Evolutionary conservation across 2,888 invertebrate genomes (phyloP), one percentile per base, ranked within the genome.

Genomic region (Tuberolachnus salignus): DNA sequence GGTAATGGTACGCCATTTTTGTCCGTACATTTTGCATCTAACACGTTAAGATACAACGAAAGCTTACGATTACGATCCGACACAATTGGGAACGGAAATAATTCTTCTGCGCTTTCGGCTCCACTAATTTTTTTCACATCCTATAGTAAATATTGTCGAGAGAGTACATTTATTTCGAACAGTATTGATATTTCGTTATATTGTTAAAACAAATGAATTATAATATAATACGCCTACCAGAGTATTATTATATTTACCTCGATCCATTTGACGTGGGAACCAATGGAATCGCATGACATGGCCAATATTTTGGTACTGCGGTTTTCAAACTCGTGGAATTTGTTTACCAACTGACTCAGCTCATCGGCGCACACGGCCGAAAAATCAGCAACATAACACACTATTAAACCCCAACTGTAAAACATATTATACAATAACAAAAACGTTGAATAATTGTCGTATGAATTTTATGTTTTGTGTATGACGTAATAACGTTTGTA

Each of bases 381-480:
- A 78, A 78, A 78, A 69, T 78, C 69, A 49, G 69, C 19, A 23
- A 78, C 78, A 49, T 78, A 78, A 21, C 69, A 78, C 21, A 78
- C 42, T 42, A 78, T 8, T 23, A 78, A 51, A 51, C 78, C 78
- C 78, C 78, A 78, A n/a, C 78, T 78, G 57, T 2, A 75, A 55
- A 53, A 19, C 34, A 55, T 42, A 42, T 26, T 49, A 16, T 67
- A 9, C n/a, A 21, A 21, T 19, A 55, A 16, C 21, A 55, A 11
- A 11, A 55, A 21, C 9, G 19, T 21, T 19, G 19, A 55, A 16
- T 16, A 16, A 16, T 16, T 16, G 2, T 51, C 3, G 34, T 34
- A 34, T 34, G 34, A n/a, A n/a, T n/a, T n/a, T n/a, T n/a, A n/a
- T n/a, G 9, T 44, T 44, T 44, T 44, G 10, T 4, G 44, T 44